phyloP scores from a whole-genome alignment of 2,888 invertebrate genomes.

The Epicampocera succincta region DNA sequence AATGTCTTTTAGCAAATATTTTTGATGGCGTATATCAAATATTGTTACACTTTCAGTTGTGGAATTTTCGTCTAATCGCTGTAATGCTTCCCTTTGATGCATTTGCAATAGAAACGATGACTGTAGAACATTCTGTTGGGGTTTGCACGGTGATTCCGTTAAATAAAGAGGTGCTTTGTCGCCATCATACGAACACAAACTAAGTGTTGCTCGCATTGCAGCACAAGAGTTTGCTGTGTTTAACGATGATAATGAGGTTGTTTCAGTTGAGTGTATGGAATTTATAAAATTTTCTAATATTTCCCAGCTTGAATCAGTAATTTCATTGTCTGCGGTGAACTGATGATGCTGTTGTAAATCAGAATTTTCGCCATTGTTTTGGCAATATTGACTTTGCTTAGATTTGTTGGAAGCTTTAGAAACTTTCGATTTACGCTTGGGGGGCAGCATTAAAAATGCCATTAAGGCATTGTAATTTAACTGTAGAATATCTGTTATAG shows the following conservation, averaged over 20 bases:
- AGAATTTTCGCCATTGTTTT: constrained; percentile 31
- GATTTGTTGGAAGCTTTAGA: constrained; percentile 40
- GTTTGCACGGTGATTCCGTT: constrained; percentile 13
- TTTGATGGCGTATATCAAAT: constrained; percentile 77
- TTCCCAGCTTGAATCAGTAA: constrained; percentile 73
- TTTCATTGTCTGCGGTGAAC: constrained; percentile 53
- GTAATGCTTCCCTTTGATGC: constrained; percentile 66
- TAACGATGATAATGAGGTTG: constrained; percentile 64
- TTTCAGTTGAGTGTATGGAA: constrained; percentile 68
- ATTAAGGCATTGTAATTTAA: constrained; percentile 78
- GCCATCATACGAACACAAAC: constrained; percentile 28
- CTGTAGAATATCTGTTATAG: constrained; percentile 77
- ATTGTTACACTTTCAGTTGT: constrained; percentile 76
- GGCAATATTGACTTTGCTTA: constrained; percentile 28
- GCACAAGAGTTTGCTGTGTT: constrained; percentile 21
- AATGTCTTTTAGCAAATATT: constrained; percentile 42
- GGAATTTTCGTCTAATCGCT: constrained; percentile 14
- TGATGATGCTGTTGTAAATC: constrained; percentile 18
- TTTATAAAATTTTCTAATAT: constrained; percentile 76
- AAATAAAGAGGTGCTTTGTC: constrained; percentile 32
- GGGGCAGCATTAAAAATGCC: constrained; percentile 76
- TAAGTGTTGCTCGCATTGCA: constrained; percentile 34
- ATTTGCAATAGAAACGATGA: constrained; percentile 74
- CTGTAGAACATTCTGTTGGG: not conserved
- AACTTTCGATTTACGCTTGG: constrained; percentile 39